Percentiles rank a stretch among this genome's conserved stretches.
These are phyloP conservation scores for Brachionus rubens DNA, from an alignment of 1,140 invertebrate genomes.

Conservation along the genomic window DNA sequence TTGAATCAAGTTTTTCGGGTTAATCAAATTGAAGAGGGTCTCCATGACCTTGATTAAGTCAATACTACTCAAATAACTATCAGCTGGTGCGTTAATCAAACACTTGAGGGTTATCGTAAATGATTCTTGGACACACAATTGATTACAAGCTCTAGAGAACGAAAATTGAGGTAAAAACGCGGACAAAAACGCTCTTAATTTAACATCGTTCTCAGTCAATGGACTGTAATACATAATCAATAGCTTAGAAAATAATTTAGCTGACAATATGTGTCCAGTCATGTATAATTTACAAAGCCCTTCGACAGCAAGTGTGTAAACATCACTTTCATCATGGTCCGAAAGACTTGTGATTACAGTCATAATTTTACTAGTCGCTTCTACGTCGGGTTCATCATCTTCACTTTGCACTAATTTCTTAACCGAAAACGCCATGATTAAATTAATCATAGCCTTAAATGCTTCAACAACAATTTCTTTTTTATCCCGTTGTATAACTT, in stretches of 20 bases:
- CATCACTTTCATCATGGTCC: slow-evolving; percentile 49
- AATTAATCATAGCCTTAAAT: slow-evolving; percentile 44
- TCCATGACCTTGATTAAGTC: slow-evolving; percentile 64
- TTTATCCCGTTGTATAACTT: slow-evolving; percentile 52
- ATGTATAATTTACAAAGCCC: slow-evolving; percentile 57
- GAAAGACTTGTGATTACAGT: slow-evolving; percentile 21
- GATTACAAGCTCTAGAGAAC: slow-evolving; percentile 59
- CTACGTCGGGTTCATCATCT: background rate
- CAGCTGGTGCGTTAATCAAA: slow-evolving; percentile 68
- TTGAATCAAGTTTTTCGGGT: slow-evolving; percentile 52
- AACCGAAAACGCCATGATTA: background rate
- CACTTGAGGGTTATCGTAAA: slow-evolving; percentile 70
- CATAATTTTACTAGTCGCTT: slow-evolving; percentile 23
- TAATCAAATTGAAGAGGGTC: slow-evolving; percentile 60
- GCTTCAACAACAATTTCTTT: slow-evolving; percentile 27
- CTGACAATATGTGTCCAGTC: slow-evolving; percentile 55
- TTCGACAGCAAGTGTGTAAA: slow-evolving; percentile 56
- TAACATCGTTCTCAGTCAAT: slow-evolving; percentile 61
- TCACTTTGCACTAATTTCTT: background rate
- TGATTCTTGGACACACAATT: slow-evolving; percentile 66
- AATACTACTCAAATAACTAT: slow-evolving; percentile 69
- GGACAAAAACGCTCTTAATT: slow-evolving; percentile 64
- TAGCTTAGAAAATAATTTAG: slow-evolving; percentile 63
- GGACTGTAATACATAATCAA: slow-evolving; percentile 67
- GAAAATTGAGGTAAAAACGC: slow-evolving; percentile 66